Percentiles rank a stretch among this genome's conserved stretches.
Conservation (phyloP, 2,797 vertebrate species). For the Acomys russatus region DNA sequence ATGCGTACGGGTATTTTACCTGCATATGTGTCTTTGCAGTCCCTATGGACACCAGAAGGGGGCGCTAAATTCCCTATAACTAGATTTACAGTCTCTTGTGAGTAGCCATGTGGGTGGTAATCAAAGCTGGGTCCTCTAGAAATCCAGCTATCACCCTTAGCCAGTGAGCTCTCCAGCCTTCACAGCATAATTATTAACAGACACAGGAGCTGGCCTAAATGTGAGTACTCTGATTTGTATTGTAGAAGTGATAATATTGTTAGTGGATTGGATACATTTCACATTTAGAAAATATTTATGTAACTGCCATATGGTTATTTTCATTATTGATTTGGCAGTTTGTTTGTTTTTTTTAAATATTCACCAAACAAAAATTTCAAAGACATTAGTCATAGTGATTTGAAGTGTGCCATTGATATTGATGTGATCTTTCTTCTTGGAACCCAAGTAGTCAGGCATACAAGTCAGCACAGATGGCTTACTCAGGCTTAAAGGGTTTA, state of each 20-base stretch:
- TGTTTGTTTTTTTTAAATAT: conserved; percentile 35
- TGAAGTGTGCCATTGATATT: conserved; percentile 35
- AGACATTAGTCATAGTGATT: conserved; percentile 54
- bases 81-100: background rate
- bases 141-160: background rate
- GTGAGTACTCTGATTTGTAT: conserved; percentile 16
- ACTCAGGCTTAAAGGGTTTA: conserved; percentile 53
- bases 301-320: conserved; percentile 74
- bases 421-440: conserved; percentile 59
- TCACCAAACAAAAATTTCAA: conserved; percentile 56
- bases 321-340: conserved; percentile 69
- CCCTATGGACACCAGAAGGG: background rate
- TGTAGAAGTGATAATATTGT: conserved; percentile 39
- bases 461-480: conserved; percentile 59
- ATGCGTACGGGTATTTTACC: background rate
- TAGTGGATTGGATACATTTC: conserved; percentile 62
- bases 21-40: background rate
- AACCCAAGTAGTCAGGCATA: background rate
- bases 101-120: background rate
- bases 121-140: background rate
- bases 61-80: background rate
- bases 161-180: background rate
- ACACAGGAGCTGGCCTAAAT: background rate
- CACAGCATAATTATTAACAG: conserved; percentile 3
- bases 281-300: conserved; percentile 76